These are phyloP conservation scores for Notothenia rossii DNA, from an alignment of 2,113 vertebrate species.

Conservation along the genomic window DNA sequence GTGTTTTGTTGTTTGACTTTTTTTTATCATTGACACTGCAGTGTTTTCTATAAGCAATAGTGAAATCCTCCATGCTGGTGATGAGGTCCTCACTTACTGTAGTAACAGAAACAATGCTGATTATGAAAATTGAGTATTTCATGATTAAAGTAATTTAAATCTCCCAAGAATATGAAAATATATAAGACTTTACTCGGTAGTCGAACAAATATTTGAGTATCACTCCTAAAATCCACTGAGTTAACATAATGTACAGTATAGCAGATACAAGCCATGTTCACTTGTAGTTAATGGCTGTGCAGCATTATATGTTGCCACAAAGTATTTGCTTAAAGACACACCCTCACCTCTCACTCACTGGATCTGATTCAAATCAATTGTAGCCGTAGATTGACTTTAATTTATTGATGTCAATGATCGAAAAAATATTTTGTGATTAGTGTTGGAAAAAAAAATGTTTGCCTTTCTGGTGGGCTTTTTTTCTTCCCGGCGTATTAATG, in stretches of 20 bases:
- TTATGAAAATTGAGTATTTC: background rate
- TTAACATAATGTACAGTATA: background rate
- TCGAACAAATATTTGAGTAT: background rate
- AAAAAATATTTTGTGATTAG: constrained; percentile 42
- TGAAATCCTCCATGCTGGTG: background rate
- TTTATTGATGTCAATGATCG: constrained; percentile 61
- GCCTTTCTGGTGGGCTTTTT: constrained; percentile 10
- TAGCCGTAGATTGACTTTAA: constrained; percentile 14
- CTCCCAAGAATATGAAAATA: background rate
- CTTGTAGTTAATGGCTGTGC: background rate
- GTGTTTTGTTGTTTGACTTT: constrained; percentile 40
- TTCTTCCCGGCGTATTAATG: background rate
- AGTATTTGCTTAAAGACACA: constrained; percentile 9
- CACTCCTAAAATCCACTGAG: background rate
- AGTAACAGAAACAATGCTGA: background rate
- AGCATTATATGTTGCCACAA: background rate
- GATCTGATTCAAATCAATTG: background rate
- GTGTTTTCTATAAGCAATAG: background rate
- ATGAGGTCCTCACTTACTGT: background rate
- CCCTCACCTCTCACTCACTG: background rate
- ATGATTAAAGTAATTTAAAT: background rate
- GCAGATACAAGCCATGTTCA: background rate
- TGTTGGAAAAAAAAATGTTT: constrained; percentile 9
- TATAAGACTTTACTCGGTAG: background rate
- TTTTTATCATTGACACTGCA: constrained; percentile 67